Evolutionary conservation across 2,113 vertebrate genomes (phyloP).

Genomic region (Leiothrix lutea): DNA sequence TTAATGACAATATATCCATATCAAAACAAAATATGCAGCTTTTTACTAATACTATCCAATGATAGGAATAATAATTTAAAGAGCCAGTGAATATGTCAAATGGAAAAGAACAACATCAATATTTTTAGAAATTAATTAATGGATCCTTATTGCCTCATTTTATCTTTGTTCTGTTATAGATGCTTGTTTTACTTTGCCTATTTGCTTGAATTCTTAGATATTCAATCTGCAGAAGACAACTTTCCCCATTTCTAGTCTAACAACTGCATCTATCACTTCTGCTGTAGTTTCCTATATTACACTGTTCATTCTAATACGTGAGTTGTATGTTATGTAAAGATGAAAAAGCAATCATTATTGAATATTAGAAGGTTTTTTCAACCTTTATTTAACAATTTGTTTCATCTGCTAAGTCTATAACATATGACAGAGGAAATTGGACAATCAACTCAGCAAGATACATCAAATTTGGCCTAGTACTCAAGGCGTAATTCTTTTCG

Average conservation of each 20-base stretch:
- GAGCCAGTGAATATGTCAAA: slow-evolving; percentile 16
- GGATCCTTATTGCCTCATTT: neutral
- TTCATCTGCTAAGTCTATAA: neutral
- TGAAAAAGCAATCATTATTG: neutral
- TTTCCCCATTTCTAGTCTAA: slow-evolving; percentile 4
- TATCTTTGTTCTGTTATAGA: neutral
- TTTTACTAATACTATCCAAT: neutral
- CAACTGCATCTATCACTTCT: neutral
- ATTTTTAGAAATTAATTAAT: slow-evolving; percentile 55
- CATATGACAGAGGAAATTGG: neutral
- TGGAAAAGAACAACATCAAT: slow-evolving; percentile 42
- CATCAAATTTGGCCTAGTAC: neutral
- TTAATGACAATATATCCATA: neutral
- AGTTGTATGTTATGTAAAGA: neutral
- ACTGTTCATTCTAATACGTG: neutral
- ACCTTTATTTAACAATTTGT: neutral
- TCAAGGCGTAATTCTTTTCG: neutral
- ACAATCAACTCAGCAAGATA: neutral
- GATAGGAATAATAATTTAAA: neutral
- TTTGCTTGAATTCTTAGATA: neutral
- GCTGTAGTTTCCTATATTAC: neutral
- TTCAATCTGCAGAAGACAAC: neutral
- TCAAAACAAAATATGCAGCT: neutral
- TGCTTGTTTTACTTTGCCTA: slow-evolving; percentile 18
- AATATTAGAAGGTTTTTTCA: neutral